A percentile compares a stretch with the other conserved stretches of the same genome.
Evolutionary conservation across 2,113 vertebrate species (phyloP).

Genomic region (Suncus etruscus): DNA sequence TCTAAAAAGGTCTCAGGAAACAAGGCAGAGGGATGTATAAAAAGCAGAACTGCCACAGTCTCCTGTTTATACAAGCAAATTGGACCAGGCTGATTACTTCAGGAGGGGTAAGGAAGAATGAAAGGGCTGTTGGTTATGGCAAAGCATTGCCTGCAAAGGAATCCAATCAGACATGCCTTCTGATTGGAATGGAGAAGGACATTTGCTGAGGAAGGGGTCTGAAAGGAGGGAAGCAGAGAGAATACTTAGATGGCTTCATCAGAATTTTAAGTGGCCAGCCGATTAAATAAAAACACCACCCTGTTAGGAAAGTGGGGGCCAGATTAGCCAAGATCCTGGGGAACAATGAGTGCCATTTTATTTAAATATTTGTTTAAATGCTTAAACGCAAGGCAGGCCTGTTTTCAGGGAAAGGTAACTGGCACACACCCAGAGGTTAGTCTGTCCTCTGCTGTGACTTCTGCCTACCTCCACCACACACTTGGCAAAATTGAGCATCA

Average conservation of each 20-base stretch:
- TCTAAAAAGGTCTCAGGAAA: constrained; percentile 77
- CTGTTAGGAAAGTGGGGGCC: neutral
- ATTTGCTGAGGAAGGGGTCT: constrained; percentile 9
- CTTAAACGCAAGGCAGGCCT: neutral
- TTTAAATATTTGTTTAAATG: constrained; percentile 28
- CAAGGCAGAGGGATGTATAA: constrained; percentile 67
- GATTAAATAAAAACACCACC: constrained; percentile 38
- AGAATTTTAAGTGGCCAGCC: constrained; percentile 43
- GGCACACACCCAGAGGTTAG: neutral
- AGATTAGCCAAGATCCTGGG: neutral
- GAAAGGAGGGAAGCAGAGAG: too few species aligned
- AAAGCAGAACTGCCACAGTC: constrained; percentile 73
- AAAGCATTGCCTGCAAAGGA: constrained; percentile 52
- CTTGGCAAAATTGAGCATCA: neutral
- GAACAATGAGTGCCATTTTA: constrained; percentile 13
- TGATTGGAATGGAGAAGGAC: constrained; percentile 24
- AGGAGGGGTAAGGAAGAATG: constrained; percentile 28
- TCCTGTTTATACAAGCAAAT: constrained; percentile 83
- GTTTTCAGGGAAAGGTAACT: neutral
- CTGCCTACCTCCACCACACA: neutral
- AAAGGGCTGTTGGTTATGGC: constrained; percentile 42
- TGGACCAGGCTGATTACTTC: constrained; percentile 75
- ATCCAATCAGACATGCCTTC: constrained; percentile 65
- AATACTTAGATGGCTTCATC: constrained; percentile 32
- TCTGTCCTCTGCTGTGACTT: neutral